Evolutionary conservation across 1,140 invertebrate species (phyloP).

Genomic region (Whitmania pigra): DNA sequence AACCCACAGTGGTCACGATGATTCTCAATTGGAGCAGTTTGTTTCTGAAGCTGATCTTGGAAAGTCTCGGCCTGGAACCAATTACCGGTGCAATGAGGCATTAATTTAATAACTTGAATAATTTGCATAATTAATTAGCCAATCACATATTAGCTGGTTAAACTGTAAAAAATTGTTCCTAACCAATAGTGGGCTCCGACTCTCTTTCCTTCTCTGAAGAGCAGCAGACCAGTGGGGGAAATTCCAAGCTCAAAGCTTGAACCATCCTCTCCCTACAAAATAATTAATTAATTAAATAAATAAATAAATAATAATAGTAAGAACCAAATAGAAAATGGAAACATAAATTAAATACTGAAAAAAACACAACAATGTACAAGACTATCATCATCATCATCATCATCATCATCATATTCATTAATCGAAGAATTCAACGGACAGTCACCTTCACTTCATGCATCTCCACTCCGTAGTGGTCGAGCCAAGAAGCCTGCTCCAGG

Average conservation of each 20-base stretch:
- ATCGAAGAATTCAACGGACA: not conserved
- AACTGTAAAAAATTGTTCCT: not conserved
- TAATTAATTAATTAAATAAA: too few relatives aligned
- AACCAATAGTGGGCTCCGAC: too few relatives aligned
- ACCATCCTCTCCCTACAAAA: not conserved
- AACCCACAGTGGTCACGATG: not conserved
- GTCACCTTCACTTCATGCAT: not conserved
- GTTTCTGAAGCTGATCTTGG: conserved; percentile 5
- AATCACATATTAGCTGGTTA: not conserved
- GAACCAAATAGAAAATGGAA: not conserved
- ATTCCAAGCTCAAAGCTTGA: not conserved
- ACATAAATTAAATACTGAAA: not conserved
- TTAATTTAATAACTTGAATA: not conserved
- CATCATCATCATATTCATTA: too few relatives aligned
- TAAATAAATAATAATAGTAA: too few relatives aligned
- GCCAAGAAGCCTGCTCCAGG: not conserved
- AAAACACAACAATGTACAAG: not conserved
- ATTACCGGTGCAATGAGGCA: not conserved
- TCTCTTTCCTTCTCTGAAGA: not conserved
- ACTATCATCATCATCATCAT: not conserved
- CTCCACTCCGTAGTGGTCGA: not conserved
- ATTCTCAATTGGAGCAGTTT: not conserved
- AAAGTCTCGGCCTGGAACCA: not conserved
- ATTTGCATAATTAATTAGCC: not conserved
- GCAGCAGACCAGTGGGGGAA: not conserved